Base-by-base conservation (phyloP, 2,888 invertebrate species). In the Chrysomela aeneicollis region DNA sequence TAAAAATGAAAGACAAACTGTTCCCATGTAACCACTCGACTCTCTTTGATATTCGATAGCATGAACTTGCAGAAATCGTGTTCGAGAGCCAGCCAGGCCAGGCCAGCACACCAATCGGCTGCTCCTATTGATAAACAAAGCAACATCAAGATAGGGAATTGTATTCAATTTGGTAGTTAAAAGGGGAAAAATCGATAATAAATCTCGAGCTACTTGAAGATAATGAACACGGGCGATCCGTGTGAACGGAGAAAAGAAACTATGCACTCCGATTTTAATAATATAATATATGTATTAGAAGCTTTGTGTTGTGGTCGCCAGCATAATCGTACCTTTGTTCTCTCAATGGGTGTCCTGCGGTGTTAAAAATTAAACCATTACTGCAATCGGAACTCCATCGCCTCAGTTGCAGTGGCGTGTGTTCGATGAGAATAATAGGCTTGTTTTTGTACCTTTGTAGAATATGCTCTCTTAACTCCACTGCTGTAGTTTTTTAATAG, bases 301-400 rank as follows among this genome's bases (percentile, higher is more conserved):
- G 77, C 79, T 80, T 81, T 81, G 81, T 81, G 75, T 81, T 78
- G 76, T 77, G 76, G 74, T 77, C 74, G 67, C 71, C 71, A 70
- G 72, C 73, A 80, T 81, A 82, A 81, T 81, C 78, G 76, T 78
- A 77, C 76, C 78, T 78, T 82, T 81, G 81, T 81, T 79, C 77
- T 75, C 73, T 82, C 79, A 82, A 83, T 82, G 81, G 83, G 79
- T 77, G 77, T 80, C 82, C 81, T 75, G 83, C 79, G 71, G 83
- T 76, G 83, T 82, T 81, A 82, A 82, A 83, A 82, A 83, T 83
- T 82, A 80, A 81, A 81, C 81, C 80, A 82, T 83, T 83, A 82
- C 79, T 75, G 78, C 80, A 80, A 81, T 81, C 81, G 73, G 75
- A 70, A 71, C 73, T 71, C 66, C 76, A 78, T 79, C 79, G 69